These are phyloP conservation scores for Yoshiicerus persimilis DNA, from an alignment of 1,140 invertebrate genomes.

Conservation along the genomic window DNA sequence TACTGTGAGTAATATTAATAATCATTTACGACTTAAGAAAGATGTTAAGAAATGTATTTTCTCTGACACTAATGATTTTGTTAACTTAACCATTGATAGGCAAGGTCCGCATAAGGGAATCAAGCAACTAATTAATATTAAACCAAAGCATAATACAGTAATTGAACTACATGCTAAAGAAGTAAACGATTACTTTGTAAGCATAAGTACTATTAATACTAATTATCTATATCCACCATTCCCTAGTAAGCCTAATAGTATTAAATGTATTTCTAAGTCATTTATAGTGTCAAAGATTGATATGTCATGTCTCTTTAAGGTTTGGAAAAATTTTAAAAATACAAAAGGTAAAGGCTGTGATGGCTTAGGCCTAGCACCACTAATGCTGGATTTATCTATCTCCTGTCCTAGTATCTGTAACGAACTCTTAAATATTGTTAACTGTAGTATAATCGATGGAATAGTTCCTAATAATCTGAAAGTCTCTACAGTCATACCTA, in stretches of 20 bases:
- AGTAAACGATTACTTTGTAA: not conserved
- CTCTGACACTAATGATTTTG: not conserved
- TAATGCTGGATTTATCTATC: not conserved
- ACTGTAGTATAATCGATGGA: not conserved
- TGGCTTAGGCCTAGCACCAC: not conserved
- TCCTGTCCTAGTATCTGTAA: not conserved
- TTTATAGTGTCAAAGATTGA: too few species aligned
- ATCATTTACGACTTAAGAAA: not conserved
- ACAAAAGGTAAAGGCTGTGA: not conserved
- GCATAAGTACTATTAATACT: not conserved
- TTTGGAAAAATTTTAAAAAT: not conserved
- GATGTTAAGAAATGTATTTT: not conserved
- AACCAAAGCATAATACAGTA: not conserved
- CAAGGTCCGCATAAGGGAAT: too few species aligned
- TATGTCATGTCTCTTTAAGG: not conserved
- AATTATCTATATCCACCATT: too few species aligned
- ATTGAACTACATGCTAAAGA: too few species aligned
- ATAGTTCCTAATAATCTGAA: not conserved
- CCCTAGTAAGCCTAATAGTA: too few species aligned
- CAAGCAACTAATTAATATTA: too few species aligned
- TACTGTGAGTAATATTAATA: not conserved
- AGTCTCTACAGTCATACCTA: not conserved
- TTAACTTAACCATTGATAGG: not conserved
- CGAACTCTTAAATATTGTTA: not conserved
- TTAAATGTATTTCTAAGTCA: too few species aligned